Evolutionary conservation across 2,888 invertebrate genomes (phyloP), one percentile per base, ranked within the genome.

Genomic region (Leucoma salicis): DNA sequence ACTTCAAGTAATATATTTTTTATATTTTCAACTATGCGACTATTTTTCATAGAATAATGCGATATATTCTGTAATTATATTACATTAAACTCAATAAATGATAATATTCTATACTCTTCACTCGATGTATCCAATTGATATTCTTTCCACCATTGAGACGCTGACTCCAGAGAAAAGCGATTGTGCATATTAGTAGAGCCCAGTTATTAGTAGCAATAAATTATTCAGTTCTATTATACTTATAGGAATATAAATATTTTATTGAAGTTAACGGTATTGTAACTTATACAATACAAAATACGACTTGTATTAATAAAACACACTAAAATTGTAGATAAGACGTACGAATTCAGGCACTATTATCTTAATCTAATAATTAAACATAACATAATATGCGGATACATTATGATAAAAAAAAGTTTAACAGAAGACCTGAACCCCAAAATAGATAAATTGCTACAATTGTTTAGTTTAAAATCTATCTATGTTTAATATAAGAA

Each of bases 1-100:
- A 84, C 78, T 85, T 83, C 79, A 78, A 82, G 80, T 82, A 81
- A 78, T 68, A 64, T 62, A 64, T 54, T 75, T n/a, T 82, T 83
- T 76, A 69, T 82, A 81, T 71, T 70, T 68, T 79, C 77, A 86
- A 83, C 83, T 84, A 79, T 76, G 60, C 49, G 56, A 66, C 69
- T 59, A 42, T 57, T 64, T 54, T 12, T 56, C 50, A 75, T 77
- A 80, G 55, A 76, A 71, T 80, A 82, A 82, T 84, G 80, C 76
- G 67, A 73, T 65, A 62, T 68, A 68, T 60, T 69, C 63, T 76
- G 70, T 76, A 76, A 82, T 81, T 70, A 78, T 69, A 73, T 73
- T 70, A 54, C 54, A 53, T 39, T 24, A n/a, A n/a, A 31, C 39
- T 46, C 47, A 49, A 38, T 66, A 58, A 62, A 46, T 39, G 14